These are phyloP conservation scores for Trachelipus rathkii DNA, from an alignment of 1,140 invertebrate genomes.

Conservation along the genomic window DNA sequence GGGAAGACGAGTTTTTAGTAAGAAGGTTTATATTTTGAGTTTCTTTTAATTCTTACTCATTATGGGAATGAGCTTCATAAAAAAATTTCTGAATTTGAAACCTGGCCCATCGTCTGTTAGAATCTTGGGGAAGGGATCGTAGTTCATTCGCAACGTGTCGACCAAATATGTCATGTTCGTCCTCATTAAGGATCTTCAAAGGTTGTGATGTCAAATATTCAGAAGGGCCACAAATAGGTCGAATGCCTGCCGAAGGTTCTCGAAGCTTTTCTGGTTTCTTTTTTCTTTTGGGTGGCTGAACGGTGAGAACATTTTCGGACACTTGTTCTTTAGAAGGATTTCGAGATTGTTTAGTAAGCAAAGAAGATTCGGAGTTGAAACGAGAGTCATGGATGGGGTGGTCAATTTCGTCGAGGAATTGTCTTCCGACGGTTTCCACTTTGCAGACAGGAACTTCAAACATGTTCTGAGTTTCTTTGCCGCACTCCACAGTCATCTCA, in stretches of 20 bases:
- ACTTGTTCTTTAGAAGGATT: too few species aligned
- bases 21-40: too few species aligned
- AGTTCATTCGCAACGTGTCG: neutral
- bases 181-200: neutral
- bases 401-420: neutral
- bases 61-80: neutral
- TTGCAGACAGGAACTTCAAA: neutral
- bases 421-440: neutral
- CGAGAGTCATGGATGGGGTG: neutral
- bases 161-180: neutral
- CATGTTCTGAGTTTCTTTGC: neutral
- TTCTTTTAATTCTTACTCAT: too few species aligned
- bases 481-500: neutral
- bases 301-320: too few species aligned
- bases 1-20: too few species aligned
- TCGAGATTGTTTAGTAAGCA: too few species aligned
- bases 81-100: conserved; percentile 3
- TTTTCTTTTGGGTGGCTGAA: too few species aligned
- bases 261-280: too few species aligned
- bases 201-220: neutral
- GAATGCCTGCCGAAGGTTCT: too few species aligned
- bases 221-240: neutral
- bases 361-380: too few species aligned
- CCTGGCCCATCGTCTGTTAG: neutral
- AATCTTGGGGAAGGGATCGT: neutral